phyloP scores from a whole-genome alignment of 2,797 vertebrate species.

The Gymnothorax javanicus region DNA sequence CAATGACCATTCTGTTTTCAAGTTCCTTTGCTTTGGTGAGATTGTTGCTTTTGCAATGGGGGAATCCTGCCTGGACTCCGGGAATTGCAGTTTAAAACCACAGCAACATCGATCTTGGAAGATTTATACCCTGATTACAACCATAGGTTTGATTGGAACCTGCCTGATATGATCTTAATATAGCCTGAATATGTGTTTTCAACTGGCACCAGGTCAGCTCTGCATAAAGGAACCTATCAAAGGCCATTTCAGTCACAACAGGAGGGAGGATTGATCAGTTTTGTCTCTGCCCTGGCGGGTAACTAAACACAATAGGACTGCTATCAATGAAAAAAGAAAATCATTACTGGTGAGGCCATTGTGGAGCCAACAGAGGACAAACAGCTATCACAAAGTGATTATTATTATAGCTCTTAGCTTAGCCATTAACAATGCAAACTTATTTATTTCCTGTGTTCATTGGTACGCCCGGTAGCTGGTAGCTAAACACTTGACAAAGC shows the following conservation, averaged over 20 bases:
- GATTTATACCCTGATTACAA: background rate
- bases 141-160: slow-evolving; percentile 21
- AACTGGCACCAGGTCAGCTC: slow-evolving; percentile 37
- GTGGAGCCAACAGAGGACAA: background rate
- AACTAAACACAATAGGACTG: slow-evolving; percentile 44
- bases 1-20: background rate
- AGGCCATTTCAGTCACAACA: slow-evolving; percentile 21
- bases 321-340: slow-evolving; percentile 47
- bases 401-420: background rate
- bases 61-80: background rate
- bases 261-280: slow-evolving; percentile 51
- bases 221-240: slow-evolving; percentile 35
- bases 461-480: background rate
- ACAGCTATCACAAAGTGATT: background rate
- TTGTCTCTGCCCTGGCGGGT: slow-evolving; percentile 22
- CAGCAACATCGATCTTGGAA: background rate
- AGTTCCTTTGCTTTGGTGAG: background rate
- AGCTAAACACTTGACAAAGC: background rate
- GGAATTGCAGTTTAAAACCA: background rate
- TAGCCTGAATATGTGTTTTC: background rate
- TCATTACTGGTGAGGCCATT: slow-evolving; percentile 16
- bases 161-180: background rate
- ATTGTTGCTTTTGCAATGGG: background rate
- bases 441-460: slow-evolving; percentile 3
- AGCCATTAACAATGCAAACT: slow-evolving; percentile 7